These are phyloP conservation scores for Butorides virescens DNA, from an alignment of 2,113 vertebrate genomes.

Conservation along the genomic window DNA sequence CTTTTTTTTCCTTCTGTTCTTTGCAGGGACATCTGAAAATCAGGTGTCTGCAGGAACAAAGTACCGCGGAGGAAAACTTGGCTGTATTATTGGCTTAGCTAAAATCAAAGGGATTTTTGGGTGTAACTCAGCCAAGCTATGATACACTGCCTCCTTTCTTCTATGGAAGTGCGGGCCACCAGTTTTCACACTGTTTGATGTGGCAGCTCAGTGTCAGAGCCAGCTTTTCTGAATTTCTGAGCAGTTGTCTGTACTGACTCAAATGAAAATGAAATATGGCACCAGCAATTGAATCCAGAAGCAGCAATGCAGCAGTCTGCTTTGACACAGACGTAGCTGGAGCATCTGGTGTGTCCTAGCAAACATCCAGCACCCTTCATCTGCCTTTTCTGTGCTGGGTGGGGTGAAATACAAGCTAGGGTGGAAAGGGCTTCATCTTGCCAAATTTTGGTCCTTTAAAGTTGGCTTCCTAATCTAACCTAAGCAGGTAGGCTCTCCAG, in stretches of 20 bases:
- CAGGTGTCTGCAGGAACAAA: not conserved
- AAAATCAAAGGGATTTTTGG: not conserved
- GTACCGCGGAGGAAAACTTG: not conserved
- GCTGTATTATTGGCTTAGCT: not conserved
- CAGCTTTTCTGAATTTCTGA: not conserved
- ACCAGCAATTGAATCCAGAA: not conserved
- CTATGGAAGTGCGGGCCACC: not conserved
- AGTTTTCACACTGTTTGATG: not conserved
- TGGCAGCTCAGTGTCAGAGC: not conserved
- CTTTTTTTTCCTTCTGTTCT: not conserved
- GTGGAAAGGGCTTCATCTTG: not conserved
- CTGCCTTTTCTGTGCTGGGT: not conserved
- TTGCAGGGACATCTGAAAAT: not conserved
- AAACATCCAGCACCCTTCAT: not conserved
- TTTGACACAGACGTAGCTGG: not conserved
- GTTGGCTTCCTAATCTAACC: not conserved
- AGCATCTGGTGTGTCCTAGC: not conserved
- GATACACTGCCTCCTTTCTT: not conserved
- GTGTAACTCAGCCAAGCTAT: not conserved
- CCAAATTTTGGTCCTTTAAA: not conserved
- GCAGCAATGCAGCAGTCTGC: not conserved
- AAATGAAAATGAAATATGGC: not conserved
- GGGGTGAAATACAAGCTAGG: not conserved
- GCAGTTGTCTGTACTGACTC: not conserved
- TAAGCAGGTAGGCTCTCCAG: not conserved